Evolutionary conservation across 2,888 invertebrate species (phyloP), one percentile per base, ranked within the genome.

Genomic region (Pherbina coryleti): DNA sequence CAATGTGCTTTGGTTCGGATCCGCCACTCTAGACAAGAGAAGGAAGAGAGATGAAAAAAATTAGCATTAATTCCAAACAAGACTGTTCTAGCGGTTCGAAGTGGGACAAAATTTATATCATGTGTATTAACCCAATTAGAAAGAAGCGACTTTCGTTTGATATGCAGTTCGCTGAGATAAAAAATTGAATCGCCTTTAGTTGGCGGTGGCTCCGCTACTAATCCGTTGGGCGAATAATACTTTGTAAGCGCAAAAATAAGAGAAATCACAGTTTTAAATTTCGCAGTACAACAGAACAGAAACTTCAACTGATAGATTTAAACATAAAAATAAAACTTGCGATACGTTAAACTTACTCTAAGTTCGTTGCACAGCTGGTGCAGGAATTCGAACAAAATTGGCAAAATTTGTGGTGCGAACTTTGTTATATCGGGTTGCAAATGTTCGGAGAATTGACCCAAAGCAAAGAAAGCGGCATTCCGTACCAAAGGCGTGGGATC

Each of bases 391-490:
- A 95, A 94, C 5, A 95, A 89, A 62, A 95, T 91, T 0, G 95
- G 95, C 64, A 96, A 89, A 55, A 96, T 89, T 84, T 95, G 92
- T 0, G 92, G 90, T 0, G 95, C 93, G 87, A 92, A 95, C 83
- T 93, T 92, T 81, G 93, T 93, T 79, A 96, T 95, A 81, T 95
- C 94, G 3, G 96, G 95, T 91, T 94, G 95, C 69, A 96, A 89
- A 90, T 93, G 93, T 87, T 96, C 95, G 0, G 95, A 93, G 88
- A 95, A 95, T 87, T 95, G 95, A 0, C 95, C 95, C 5, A 96
- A 90, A 0, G 95, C 94, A 90, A 94, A 95, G 67, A 96, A 92
- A 0, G 95, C 95, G 0, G 94, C 93, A 87, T 94, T 94, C 70
- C 94, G 91, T 5, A 95, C 95, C 9, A 93, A 90, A 0, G 92